Conservation (phyloP, 2,113 vertebrate species). For the Maccullochella peelii region DNA sequence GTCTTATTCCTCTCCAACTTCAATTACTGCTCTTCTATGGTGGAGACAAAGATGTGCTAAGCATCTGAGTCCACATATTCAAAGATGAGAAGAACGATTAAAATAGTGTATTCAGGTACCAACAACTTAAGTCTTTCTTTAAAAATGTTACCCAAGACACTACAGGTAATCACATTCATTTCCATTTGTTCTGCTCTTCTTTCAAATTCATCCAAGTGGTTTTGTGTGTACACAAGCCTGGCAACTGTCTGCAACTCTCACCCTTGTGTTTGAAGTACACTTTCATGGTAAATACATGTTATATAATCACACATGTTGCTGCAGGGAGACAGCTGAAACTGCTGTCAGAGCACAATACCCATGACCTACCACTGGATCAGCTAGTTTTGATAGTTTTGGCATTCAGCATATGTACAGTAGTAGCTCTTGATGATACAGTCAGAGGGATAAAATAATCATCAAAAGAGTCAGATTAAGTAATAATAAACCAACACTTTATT, state of each 20-base stretch:
- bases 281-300: constrained; percentile 23
- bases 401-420: background rate
- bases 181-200: constrained; percentile 17
- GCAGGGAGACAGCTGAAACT: background rate
- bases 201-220: constrained; percentile 6
- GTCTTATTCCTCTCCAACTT: constrained; percentile 22
- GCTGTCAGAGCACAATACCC: background rate
- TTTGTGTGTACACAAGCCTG: background rate
- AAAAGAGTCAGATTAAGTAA: constrained; percentile 16
- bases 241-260: background rate
- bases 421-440: background rate
- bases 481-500: constrained; percentile 76
- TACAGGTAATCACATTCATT: constrained; percentile 18
- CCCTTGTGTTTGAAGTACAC: background rate
- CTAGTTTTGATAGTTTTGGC: background rate
- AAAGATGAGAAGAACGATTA: constrained; percentile 11
- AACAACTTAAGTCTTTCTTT: background rate
- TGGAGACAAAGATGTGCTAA: constrained; percentile 29
- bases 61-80: constrained; percentile 16
- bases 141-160: background rate
- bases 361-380: background rate
- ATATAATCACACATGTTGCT: constrained; percentile 16
- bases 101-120: constrained; percentile 19
- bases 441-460: background rate
- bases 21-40: constrained; percentile 25